Evolutionary conservation across 2,797 vertebrate species (phyloP).

Genomic region (Cossypha niveicapilla): DNA sequence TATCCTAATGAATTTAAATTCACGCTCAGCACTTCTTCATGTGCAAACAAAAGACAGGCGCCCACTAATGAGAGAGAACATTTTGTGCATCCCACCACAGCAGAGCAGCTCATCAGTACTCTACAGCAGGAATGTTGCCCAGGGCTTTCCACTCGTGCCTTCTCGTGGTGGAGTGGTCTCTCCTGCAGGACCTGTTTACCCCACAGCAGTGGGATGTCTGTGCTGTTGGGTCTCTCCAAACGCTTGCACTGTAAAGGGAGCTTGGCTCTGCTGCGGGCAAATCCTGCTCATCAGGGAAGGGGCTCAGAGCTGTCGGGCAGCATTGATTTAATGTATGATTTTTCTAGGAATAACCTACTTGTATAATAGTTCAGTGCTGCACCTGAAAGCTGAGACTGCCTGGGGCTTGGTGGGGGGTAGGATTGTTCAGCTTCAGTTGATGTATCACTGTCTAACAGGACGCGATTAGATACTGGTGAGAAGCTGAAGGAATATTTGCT

Average conservation of each 20-base stretch:
- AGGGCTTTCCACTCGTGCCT: background rate
- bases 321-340: background rate
- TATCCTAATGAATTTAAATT: background rate
- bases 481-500: background rate
- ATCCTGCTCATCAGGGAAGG: background rate
- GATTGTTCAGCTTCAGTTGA: background rate
- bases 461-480: background rate
- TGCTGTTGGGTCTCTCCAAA: background rate
- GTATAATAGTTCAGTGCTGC: background rate
- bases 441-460: background rate
- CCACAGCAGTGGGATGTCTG: accelerated
- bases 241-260: background rate
- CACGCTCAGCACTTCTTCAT: background rate
- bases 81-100: background rate
- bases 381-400: background rate
- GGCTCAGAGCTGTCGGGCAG: background rate
- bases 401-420: background rate
- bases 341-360: background rate
- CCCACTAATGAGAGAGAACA: background rate
- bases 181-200: background rate
- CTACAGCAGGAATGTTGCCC: background rate
- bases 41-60: background rate
- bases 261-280: background rate
- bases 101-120: background rate
- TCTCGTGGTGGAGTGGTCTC: background rate